Base-by-base conservation (phyloP, 2,888 invertebrate species). In the Temnothorax unifasciatus region DNA sequence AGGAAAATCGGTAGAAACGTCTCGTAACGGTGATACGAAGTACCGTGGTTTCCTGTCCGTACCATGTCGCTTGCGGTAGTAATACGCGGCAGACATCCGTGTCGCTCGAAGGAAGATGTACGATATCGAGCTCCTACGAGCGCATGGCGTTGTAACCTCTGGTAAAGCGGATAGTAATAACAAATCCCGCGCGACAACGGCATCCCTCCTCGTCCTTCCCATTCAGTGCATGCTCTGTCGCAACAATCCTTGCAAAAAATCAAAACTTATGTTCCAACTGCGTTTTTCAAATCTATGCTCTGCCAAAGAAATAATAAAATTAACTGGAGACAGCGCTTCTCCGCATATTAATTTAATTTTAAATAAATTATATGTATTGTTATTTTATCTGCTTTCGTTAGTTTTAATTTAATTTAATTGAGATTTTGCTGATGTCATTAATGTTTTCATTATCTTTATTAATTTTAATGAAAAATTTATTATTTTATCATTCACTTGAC, bases 81-180 rank as follows among this genome's bases (percentile, higher is more conserved):
- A 89, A 90, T 86, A 89, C 83, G 86, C 87, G 66, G 68, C 79
- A 81, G 77, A 86, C 85, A 85, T 90, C 85, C 89, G 88, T 91
- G 88, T 87, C 85, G 88, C 87, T 87, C 86, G 89, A 91, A 90
- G 92, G 90, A 91, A 91, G 91, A 91, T 86, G 86, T 89, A 91
- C 88, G 91, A 85, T 82, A 82, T 76, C 75, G 83, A 73, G 84
- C 85, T 82, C 75, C 59, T 82, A 87, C 77, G 83, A 84, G 77
- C 66, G 83, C 82, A 83, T 79, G 83, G 84, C 87, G 76, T 38
- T 83, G 68, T 87, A 82, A 83, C 81, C 73, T 82, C 83, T 83
- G 85, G 83, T 44, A 74, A 68, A 57, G n/a, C 52, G 61, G 47
- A 54, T 64, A 61, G 68, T 89, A 91, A 90, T 91, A 90, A 91